Evolutionary conservation across 2,888 invertebrate genomes (phyloP).

Genomic region (Dryocosmus kuriphilus): DNA sequence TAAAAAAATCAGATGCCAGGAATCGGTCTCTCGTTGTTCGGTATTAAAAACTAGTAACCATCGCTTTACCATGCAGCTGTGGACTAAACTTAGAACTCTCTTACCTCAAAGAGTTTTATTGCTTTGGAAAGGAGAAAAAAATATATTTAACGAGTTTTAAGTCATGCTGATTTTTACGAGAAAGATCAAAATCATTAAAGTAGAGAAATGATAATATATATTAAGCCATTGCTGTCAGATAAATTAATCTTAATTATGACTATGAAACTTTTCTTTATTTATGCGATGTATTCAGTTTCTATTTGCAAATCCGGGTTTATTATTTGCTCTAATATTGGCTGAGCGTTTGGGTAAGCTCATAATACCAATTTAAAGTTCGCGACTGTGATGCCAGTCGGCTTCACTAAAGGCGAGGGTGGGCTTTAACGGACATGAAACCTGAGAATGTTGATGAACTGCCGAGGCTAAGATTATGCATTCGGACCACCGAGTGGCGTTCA

Average conservation of each 20-base stretch:
- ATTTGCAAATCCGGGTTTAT: background rate
- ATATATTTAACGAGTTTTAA: no score
- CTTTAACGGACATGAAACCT: conserved; percentile 33
- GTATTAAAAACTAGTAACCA: no score
- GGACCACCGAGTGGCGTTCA: conserved; percentile 18
- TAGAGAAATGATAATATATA: no score
- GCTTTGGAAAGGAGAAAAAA: no score
- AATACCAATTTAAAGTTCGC: conserved; percentile 18
- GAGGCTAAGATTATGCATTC: conserved; percentile 39
- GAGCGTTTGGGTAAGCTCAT: conserved; percentile 5
- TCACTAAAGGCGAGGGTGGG: conserved; percentile 26
- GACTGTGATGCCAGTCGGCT: conserved; percentile 7
- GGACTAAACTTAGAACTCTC: no score
- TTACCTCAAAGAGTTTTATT: no score
- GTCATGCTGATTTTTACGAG: no score
- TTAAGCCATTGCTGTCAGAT: no score
- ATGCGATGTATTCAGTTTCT: background rate
- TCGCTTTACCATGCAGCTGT: no score
- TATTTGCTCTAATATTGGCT: background rate
- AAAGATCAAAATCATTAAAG: no score
- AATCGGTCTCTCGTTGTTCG: no score
- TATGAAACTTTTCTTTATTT: background rate
- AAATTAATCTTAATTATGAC: background rate
- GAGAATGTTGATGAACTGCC: conserved; percentile 32
- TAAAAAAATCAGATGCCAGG: no score